Conservation (phyloP, 2,113 vertebrate genomes). For the Athene noctua region DNA sequence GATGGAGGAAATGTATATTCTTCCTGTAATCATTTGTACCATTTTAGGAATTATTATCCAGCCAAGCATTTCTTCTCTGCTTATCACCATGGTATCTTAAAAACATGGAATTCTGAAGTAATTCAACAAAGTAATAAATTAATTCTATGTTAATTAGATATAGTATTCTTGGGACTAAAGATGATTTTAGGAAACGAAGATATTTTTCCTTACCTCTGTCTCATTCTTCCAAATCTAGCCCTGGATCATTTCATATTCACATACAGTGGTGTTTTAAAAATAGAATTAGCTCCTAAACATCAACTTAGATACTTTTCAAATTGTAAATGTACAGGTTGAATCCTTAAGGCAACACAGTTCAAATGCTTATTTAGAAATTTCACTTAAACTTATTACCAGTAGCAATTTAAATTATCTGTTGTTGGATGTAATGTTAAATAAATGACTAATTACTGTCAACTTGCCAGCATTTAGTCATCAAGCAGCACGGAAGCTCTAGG, state of each 20-base stretch:
- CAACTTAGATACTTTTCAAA: neutral
- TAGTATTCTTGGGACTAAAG: neutral
- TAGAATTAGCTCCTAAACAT: neutral
- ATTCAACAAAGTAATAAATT: neutral
- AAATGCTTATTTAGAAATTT: constrained; percentile 52
- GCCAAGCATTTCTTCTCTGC: neutral
- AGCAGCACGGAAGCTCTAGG: constrained; percentile 44
- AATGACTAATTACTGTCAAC: constrained; percentile 63
- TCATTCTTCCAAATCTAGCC: neutral
- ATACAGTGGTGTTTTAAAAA: neutral
- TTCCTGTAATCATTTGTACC: neutral
- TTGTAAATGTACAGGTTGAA: neutral
- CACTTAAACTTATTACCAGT: constrained; percentile 56
- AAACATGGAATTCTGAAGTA: neutral
- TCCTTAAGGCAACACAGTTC: constrained; percentile 30
- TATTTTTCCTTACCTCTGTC: neutral
- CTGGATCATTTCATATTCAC: neutral
- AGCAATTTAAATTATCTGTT: constrained; percentile 58
- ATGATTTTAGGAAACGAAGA: neutral
- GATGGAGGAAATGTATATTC: neutral
- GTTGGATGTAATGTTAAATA: constrained; percentile 41
- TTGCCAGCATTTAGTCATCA: constrained; percentile 58
- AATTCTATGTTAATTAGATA: neutral
- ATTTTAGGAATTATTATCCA: neutral
- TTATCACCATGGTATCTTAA: neutral